Percentiles rank a stretch among this genome's conserved stretches.
phyloP scores from a whole-genome alignment of 1,140 invertebrate species.

The Brachionus koreanus region DNA sequence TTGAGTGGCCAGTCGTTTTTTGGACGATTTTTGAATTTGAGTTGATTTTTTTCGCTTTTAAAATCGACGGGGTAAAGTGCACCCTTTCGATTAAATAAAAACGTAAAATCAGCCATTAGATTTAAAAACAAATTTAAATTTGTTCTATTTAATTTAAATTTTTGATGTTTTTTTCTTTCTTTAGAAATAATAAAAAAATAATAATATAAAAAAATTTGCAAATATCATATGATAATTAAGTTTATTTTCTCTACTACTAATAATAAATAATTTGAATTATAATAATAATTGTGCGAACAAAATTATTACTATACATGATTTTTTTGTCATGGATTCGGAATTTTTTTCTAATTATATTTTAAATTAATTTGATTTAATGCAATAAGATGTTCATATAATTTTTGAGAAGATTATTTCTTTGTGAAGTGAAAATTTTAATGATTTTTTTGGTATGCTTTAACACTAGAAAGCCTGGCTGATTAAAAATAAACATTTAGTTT shows the following conservation, averaged over 20 bases:
- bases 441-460: too few relatives aligned
- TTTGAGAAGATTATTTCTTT: too few relatives aligned
- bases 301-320: neutral
- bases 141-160: too few relatives aligned
- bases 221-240: neutral
- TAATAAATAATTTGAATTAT: neutral
- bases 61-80: conserved; percentile 33
- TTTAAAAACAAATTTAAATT: too few relatives aligned
- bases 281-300: neutral
- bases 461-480: too few relatives aligned
- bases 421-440: too few relatives aligned
- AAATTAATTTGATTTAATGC: neutral
- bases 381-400: neutral
- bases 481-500: too few relatives aligned
- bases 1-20: conserved; percentile 38
- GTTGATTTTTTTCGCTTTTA: conserved; percentile 5
- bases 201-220: neutral
- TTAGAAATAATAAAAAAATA: neutral
- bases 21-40: neutral
- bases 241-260: neutral
- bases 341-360: neutral
- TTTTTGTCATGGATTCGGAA: neutral
- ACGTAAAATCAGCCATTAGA: conserved; percentile 41
- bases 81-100: conserved; percentile 43
- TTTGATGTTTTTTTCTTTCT: neutral